Conservation (phyloP, 1,140 invertebrate genomes). For the Daktulosphaira vitifoliae region DNA sequence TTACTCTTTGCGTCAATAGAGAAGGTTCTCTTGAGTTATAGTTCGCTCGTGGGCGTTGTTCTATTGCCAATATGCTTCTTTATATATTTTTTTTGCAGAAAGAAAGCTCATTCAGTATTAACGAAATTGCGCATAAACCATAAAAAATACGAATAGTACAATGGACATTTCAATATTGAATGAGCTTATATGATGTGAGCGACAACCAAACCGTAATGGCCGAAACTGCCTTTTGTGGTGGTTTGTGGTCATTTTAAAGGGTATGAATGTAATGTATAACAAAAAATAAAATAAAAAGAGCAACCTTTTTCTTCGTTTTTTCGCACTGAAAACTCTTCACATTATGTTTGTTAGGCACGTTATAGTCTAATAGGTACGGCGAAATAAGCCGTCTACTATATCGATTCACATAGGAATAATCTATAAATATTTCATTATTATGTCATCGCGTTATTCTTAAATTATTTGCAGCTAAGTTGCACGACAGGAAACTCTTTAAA, state of each 20-base stretch:
- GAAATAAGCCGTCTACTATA: not conserved
- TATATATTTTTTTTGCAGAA: no score
- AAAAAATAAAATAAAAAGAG: not conserved
- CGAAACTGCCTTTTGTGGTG: not conserved
- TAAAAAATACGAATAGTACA: not conserved
- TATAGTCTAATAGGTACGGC: not conserved
- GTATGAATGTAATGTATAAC: not conserved
- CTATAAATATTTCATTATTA: conserved; percentile 26
- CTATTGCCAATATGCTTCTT: no score
- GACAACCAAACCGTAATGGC: not conserved
- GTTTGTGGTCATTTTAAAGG: conserved; percentile 17
- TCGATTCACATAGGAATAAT: not conserved
- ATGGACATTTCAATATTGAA: conserved; percentile 29
- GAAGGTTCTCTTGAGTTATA: conserved; percentile 20
- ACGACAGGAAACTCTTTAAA: conserved; percentile 21
- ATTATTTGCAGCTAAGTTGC: conserved; percentile 7
- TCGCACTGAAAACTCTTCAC: not conserved
- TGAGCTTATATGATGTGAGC: conserved; percentile 1
- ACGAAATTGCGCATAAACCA: not conserved
- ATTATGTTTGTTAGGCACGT: not conserved
- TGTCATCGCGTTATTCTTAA: conserved; percentile 21
- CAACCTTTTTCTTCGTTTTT: not conserved
- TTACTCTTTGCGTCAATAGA: no score
- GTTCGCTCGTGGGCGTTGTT: not conserved
- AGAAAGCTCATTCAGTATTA: conserved; percentile 6